Evolutionary conservation across 2,797 vertebrate species (phyloP).

Genomic region (Pseudochromis fuscus): DNA sequence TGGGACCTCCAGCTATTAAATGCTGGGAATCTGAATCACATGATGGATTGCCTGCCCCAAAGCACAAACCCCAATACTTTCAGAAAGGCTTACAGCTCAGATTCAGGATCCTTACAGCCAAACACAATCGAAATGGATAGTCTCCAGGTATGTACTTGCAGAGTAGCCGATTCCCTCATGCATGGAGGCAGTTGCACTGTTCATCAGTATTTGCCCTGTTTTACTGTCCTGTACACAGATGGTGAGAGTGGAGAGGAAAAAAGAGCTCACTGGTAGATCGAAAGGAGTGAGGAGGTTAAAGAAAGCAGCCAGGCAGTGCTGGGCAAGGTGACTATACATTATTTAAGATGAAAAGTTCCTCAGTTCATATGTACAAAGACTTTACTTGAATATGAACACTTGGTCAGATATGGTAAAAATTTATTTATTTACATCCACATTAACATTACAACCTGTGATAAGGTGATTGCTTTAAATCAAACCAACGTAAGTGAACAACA

Average conservation of each 20-base stretch:
- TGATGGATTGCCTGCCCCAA: constrained; percentile 15
- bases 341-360: background rate
- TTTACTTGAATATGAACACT: background rate
- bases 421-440: too few relatives aligned
- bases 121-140: background rate
- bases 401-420: too few relatives aligned
- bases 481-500: too few relatives aligned
- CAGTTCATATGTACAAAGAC: background rate
- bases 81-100: constrained; percentile 7
- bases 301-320: constrained; percentile 74
- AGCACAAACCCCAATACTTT: constrained; percentile 16
- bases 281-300: constrained; percentile 57
- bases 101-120: background rate
- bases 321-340: constrained; percentile 71
- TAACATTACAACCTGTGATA: too few relatives aligned
- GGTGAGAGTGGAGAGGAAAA: background rate
- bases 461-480: too few relatives aligned
- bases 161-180: background rate
- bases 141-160: constrained; percentile 36
- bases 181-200: background rate
- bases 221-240: constrained; percentile 27
- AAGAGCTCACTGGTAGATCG: constrained; percentile 12
- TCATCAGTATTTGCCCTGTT: constrained; percentile 5
- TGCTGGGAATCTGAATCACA: constrained; percentile 50
- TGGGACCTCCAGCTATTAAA: constrained; percentile 84